Conservation (phyloP, 2,888 invertebrate species). For the Eilema caniola region DNA sequence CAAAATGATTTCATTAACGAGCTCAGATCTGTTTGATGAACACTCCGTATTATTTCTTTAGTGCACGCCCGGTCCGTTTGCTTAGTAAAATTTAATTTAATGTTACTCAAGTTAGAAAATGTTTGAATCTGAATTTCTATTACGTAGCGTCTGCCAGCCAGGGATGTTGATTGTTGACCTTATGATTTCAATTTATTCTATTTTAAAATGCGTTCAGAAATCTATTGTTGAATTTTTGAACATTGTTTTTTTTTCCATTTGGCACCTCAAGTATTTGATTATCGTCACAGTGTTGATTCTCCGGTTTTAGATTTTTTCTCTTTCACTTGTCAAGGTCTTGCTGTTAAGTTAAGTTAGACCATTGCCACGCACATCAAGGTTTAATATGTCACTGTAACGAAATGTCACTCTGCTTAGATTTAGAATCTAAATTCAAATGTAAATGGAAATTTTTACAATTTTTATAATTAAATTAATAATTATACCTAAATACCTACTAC, state of each 20-base stretch:
- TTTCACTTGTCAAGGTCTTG: background rate
- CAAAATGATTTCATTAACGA: conserved; percentile 64
- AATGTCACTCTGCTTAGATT: too few species aligned
- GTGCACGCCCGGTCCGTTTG: conserved; percentile 50
- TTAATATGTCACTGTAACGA: too few species aligned
- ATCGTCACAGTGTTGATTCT: background rate
- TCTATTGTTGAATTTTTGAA: background rate
- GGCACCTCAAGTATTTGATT: background rate
- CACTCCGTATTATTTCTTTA: conserved; percentile 58
- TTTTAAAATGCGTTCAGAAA: background rate
- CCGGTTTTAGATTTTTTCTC: background rate
- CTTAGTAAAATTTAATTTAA: conserved; percentile 51
- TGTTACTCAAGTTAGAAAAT: conserved; percentile 29
- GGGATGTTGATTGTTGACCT: conserved; percentile 3
- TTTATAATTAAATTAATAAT: too few species aligned
- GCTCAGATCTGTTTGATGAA: conserved; percentile 58
- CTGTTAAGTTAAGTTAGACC: too few species aligned
- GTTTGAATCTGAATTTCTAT: conserved; percentile 31
- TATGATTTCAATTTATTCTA: background rate
- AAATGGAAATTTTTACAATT: too few species aligned
- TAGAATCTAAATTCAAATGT: too few species aligned
- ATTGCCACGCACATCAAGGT: too few species aligned
- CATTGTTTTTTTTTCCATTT: background rate
- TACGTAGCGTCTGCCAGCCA: conserved; percentile 25
- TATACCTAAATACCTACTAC: too few species aligned